These are phyloP conservation scores for Centropyge bicolor DNA, from an alignment of 2,797 vertebrate genomes.

Conservation along the genomic window DNA sequence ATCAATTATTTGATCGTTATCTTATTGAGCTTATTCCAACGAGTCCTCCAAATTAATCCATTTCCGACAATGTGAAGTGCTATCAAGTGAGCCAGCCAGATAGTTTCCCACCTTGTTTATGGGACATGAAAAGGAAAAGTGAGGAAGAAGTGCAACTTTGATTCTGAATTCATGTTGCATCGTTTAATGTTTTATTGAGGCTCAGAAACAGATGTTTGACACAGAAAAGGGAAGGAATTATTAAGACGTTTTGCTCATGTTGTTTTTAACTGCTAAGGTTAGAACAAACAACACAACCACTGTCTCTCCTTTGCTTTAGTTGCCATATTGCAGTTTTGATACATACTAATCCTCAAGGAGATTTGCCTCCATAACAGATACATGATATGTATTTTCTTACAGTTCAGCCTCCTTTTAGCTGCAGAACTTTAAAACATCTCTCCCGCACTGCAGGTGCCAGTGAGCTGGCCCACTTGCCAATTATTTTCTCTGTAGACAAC, in stretches of 20 bases:
- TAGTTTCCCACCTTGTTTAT: neutral
- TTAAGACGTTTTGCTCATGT: neutral
- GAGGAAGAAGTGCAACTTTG: neutral
- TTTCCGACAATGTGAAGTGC: neutral
- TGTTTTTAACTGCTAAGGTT: constrained; percentile 7
- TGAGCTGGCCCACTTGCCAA: constrained; percentile 70
- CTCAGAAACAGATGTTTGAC: neutral
- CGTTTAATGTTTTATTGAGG: constrained; percentile 5
- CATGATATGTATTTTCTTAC: neutral
- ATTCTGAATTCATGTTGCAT: neutral
- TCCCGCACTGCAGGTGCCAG: constrained; percentile 62
- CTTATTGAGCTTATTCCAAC: neutral
- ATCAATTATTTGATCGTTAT: neutral
- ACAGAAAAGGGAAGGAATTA: neutral
- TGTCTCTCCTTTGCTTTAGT: neutral
- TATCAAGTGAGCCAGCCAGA: neutral
- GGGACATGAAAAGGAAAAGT: constrained; percentile 1
- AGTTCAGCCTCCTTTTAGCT: constrained; percentile 34
- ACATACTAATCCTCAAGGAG: neutral
- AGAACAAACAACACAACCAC: neutral
- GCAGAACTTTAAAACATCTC: constrained; percentile 67
- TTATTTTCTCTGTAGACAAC: constrained; percentile 81
- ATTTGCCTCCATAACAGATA: neutral
- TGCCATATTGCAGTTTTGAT: constrained; percentile 8
- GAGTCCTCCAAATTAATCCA: neutral